These are phyloP conservation scores for Bhutanitis thaidina DNA, from an alignment of 2,888 invertebrate species.

Conservation along the genomic window DNA sequence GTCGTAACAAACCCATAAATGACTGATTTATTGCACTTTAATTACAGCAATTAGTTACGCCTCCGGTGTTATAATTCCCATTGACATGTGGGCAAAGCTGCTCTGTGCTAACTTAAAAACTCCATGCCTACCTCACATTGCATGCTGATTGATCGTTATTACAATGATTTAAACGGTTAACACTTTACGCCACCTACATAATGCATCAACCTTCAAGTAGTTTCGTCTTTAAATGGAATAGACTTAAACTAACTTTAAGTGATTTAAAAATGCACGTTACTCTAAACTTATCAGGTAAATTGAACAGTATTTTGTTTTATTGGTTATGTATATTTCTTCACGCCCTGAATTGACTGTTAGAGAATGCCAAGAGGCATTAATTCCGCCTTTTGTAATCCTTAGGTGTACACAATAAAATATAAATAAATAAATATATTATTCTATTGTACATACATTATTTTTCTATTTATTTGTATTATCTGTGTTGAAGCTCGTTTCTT, in stretches of 20 bases:
- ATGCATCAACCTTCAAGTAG: conserved; percentile 10
- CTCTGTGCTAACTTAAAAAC: conserved; percentile 29
- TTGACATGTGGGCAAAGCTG: conserved; percentile 33
- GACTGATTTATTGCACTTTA: conserved; percentile 61
- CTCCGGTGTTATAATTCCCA: conserved; percentile 40
- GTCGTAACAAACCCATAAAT: conserved; percentile 38
- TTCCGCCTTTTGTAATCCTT: no score
- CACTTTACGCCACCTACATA: conserved; percentile 26
- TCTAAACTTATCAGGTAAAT: no score
- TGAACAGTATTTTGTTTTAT: no score
- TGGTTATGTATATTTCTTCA: no score
- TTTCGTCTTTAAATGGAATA: conserved; percentile 17
- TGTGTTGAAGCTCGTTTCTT: no score
- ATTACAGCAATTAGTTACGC: conserved; percentile 67
- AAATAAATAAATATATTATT: no score
- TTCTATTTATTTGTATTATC: no score
- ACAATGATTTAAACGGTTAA: conserved; percentile 29
- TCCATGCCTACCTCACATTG: conserved; percentile 25
- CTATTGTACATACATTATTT: no score
- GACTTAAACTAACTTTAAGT: conserved; percentile 6
- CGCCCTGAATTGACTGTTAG: no score
- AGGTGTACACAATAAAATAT: no score
- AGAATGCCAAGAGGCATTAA: no score
- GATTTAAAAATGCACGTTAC: background rate
- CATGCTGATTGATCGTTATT: conserved; percentile 34